Evolutionary conservation across 2,113 vertebrate genomes (phyloP).

Genomic region (Apeltes quadracus): DNA sequence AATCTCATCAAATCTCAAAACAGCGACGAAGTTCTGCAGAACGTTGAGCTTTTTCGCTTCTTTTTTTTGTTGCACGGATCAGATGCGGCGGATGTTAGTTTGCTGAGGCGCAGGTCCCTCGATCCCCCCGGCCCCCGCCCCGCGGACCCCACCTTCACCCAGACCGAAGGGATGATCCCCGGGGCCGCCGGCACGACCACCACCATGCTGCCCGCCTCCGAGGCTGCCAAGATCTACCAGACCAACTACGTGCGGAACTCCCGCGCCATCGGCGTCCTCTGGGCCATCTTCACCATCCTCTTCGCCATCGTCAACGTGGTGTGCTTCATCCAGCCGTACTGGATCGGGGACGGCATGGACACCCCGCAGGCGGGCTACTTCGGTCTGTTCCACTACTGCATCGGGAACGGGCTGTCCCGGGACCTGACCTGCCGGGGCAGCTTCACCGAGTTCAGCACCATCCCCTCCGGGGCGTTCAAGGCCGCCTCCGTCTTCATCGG

Average conservation of each 20-base stretch:
- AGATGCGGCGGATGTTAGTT: conserved; percentile 41
- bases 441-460: conserved; percentile 96
- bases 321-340: conserved; percentile 99
- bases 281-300: conserved; percentile 99
- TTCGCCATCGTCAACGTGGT: conserved; percentile 99
- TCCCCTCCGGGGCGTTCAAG: conserved; percentile 97
- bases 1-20: too few species aligned
- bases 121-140: neutral
- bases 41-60: neutral
- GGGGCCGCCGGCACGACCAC: conserved; percentile 80
- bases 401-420: conserved; percentile 92
- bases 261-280: conserved; percentile 96
- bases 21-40: conserved; percentile 33
- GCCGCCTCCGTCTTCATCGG: conserved; percentile 98
- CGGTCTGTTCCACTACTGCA: conserved; percentile 99
- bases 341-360: conserved; percentile 97
- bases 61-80: neutral
- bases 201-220: conserved; percentile 93
- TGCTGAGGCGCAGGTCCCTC: conserved; percentile 21
- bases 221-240: conserved; percentile 98
- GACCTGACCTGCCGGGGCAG: conserved; percentile 94
- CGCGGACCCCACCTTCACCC: neutral
- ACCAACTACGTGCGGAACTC: conserved; percentile 99
- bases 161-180: conserved; percentile 76
- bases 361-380: conserved; percentile 98